A percentile compares a stretch with the other conserved stretches of the same genome.
Evolutionary conservation across 1,140 invertebrate genomes (phyloP).

Genomic region (Achroia grisella): DNA sequence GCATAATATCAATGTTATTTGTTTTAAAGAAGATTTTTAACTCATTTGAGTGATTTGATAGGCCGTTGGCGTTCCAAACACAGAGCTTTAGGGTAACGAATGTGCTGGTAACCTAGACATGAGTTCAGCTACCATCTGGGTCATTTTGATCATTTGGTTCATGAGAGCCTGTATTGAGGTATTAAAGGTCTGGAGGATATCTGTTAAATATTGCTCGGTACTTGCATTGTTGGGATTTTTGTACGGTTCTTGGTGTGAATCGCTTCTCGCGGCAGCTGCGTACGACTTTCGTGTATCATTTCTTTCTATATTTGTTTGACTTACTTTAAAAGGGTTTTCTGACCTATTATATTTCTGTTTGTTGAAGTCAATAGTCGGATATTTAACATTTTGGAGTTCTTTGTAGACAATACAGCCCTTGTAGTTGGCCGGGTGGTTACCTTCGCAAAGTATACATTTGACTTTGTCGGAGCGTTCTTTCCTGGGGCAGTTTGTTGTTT

Average conservation of each 20-base stretch:
- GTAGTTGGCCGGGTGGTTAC: constrained; percentile 13
- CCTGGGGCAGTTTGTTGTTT: constrained; percentile 8
- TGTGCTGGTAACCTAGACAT: background rate
- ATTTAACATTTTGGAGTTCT: constrained; percentile 5
- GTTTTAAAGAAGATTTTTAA: constrained; percentile 12
- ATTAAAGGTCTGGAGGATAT: background rate
- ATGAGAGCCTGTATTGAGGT: background rate
- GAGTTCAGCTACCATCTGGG: background rate
- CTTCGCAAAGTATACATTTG: constrained; percentile 6
- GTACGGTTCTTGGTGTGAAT: too few relatives aligned
- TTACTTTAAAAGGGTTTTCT: too few relatives aligned
- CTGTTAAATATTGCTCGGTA: background rate
- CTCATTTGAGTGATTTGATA: constrained; percentile 11
- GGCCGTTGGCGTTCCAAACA: constrained; percentile 19
- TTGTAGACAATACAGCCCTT: constrained; percentile 22
- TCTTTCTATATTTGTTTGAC: too few relatives aligned
- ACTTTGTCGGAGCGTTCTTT: background rate
- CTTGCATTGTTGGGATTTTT: background rate
- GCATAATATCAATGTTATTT: constrained; percentile 12
- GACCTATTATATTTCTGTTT: too few relatives aligned
- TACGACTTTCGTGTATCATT: too few relatives aligned
- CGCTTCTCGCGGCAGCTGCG: too few relatives aligned
- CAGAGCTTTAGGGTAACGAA: constrained; percentile 7
- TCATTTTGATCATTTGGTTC: constrained; percentile 1
- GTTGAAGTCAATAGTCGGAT: background rate